Percentiles rank a stretch among this genome's conserved stretches.
phyloP scores from a whole-genome alignment of 2,797 vertebrate genomes.

The Gymnothorax javanicus region DNA sequence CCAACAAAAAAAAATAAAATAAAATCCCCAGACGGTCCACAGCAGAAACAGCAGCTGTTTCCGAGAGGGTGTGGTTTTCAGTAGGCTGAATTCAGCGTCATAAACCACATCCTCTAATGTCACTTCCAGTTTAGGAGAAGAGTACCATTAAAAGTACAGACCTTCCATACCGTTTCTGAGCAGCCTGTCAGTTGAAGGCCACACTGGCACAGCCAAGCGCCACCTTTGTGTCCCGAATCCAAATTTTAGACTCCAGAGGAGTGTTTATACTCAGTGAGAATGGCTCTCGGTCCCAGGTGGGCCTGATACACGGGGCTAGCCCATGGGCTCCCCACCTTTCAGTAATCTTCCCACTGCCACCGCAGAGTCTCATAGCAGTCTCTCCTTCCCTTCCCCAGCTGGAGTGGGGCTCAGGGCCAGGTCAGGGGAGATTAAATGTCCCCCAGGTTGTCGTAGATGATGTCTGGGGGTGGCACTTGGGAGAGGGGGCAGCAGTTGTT shows the following conservation, averaged over 20 bases:
- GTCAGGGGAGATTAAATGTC: conserved; percentile 58
- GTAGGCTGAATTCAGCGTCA: neutral
- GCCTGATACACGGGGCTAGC: neutral
- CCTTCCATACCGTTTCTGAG: neutral
- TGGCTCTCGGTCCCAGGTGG: too few relatives aligned
- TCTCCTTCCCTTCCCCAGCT: too few relatives aligned
- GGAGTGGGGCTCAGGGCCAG: conserved; percentile 25
- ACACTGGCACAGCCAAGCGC: neutral
- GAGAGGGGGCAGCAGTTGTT: conserved; percentile 54
- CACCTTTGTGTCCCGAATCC: neutral
- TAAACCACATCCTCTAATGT: neutral
- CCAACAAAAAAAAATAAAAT: neutral
- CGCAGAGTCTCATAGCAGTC: neutral
- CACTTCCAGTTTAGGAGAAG: neutral
- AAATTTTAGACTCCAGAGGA: neutral
- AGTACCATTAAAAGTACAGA: conserved; percentile 35
- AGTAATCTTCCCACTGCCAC: too few relatives aligned
- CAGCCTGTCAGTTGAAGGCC: neutral
- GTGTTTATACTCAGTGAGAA: neutral
- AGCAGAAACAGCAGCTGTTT: neutral
- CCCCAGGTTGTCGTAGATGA: conserved; percentile 79
- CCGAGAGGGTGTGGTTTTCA: neutral
- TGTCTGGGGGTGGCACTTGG: conserved; percentile 63
- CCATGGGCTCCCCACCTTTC: neutral
- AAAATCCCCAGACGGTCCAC: neutral